These are phyloP conservation scores for Picathartes gymnocephalus DNA, from an alignment of 2,113 vertebrate species.

Conservation along the genomic window DNA sequence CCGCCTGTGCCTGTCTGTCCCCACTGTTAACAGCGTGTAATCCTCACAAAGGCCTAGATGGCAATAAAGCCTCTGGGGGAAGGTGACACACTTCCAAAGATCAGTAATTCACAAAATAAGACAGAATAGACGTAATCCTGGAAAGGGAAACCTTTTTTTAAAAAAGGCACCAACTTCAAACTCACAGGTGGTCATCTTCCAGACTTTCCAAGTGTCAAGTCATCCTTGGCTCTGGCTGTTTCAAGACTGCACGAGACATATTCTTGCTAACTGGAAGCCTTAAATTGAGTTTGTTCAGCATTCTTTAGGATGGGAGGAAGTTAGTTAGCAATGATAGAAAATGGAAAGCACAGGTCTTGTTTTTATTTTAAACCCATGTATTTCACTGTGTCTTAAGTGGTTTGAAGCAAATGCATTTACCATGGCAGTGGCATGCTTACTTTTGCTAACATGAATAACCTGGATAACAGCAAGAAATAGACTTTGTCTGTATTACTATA, in stretches of 20 bases:
- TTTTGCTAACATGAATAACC: not conserved
- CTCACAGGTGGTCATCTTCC: not conserved
- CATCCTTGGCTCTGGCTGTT: not conserved
- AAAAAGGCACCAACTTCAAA: not conserved
- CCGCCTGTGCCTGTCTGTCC: rapidly evolving
- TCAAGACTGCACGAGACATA: slow-evolving; percentile 57
- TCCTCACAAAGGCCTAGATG: not conserved
- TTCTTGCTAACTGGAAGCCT: slow-evolving; percentile 62
- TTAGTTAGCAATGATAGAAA: not conserved
- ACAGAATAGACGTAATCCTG: not conserved
- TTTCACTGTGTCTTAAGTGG: not conserved
- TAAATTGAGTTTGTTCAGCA: slow-evolving; percentile 44
- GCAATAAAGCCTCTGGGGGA: not conserved
- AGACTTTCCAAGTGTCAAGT: not conserved
- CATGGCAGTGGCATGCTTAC: not conserved
- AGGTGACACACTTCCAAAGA: not conserved
- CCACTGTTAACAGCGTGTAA: rapidly evolving
- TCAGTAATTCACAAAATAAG: not conserved
- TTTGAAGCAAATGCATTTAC: not conserved
- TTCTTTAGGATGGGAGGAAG: slow-evolving; percentile 6
- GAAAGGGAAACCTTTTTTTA: not conserved
- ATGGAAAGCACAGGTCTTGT: not conserved
- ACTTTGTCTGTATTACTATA: not conserved
- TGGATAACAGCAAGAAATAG: not conserved
- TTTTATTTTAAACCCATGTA: not conserved